Evolutionary conservation across 2,888 invertebrate genomes (phyloP).

Genomic region (Patella pellucida): DNA sequence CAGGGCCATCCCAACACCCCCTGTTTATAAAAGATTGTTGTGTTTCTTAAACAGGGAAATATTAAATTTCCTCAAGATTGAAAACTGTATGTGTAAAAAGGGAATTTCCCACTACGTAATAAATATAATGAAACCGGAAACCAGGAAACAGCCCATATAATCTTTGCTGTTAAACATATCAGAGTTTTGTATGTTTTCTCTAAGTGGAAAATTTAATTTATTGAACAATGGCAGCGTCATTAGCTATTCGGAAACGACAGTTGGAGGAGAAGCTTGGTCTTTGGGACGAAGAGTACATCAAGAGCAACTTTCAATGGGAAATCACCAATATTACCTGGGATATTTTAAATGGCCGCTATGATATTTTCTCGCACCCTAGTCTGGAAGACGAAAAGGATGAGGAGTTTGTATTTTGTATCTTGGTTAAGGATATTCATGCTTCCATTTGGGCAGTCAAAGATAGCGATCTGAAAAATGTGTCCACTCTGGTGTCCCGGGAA

Average conservation of each 20-base stretch:
- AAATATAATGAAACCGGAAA: too few species aligned
- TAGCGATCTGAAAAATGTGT: not conserved
- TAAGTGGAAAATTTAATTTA: too few species aligned
- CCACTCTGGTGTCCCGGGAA: not conserved
- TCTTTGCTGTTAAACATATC: too few species aligned
- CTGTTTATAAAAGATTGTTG: too few species aligned
- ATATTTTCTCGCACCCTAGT: slow-evolving; percentile 10
- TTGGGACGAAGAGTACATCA: not conserved
- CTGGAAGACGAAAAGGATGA: slow-evolving; percentile 9
- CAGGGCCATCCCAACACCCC: too few species aligned
- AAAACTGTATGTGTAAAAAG: too few species aligned
- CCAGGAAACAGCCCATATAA: too few species aligned
- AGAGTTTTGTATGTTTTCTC: too few species aligned
- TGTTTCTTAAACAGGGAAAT: too few species aligned
- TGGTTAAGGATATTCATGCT: slow-evolving; percentile 15
- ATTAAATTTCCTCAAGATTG: too few species aligned
- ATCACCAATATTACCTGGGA: slow-evolving; percentile 12
- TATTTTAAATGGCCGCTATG: not conserved
- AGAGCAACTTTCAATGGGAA: not conserved
- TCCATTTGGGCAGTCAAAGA: slow-evolving; percentile 15
- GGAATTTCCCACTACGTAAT: too few species aligned
- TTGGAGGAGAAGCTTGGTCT: slow-evolving; percentile 20
- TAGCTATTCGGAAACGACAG: slow-evolving; percentile 3
- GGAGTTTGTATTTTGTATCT: slow-evolving; percentile 14
- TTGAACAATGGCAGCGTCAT: too few species aligned